Percentiles rank a stretch among this genome's conserved stretches.
These are phyloP conservation scores for Neogale vison DNA, from an alignment of 2,113 vertebrate species.

Conservation along the genomic window DNA sequence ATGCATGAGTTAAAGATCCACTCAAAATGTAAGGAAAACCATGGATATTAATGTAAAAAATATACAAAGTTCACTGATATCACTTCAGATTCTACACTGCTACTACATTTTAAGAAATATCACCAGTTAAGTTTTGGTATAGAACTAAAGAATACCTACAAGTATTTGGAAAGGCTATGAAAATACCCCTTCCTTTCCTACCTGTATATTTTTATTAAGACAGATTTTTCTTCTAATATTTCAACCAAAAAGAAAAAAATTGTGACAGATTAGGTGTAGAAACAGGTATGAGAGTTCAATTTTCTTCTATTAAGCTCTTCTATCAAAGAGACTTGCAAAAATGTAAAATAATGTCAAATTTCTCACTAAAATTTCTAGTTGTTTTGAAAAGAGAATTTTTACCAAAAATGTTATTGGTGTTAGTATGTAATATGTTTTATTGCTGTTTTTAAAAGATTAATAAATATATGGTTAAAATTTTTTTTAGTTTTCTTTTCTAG, in stretches of 20 bases:
- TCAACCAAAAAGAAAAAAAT: conserved; percentile 13
- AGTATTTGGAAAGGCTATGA: not conserved
- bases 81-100: not conserved
- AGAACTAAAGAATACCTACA: not conserved
- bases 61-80: not conserved
- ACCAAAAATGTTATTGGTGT: not conserved
- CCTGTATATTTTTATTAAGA: not conserved
- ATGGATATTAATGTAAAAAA: not conserved
- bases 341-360: not conserved
- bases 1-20: not conserved
- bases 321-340: not conserved
- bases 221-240: not conserved
- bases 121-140: not conserved
- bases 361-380: not conserved
- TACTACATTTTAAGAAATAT: not conserved
- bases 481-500: conserved; percentile 10
- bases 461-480: not conserved
- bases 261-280: not conserved
- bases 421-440: not conserved
- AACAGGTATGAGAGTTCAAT: not conserved
- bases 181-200: not conserved
- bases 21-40: not conserved
- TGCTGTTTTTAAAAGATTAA: not conserved
- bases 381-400: not conserved
- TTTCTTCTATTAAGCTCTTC: not conserved